Base-by-base conservation (phyloP, 2,113 vertebrate species). In the Myotis yumanensis region DNA sequence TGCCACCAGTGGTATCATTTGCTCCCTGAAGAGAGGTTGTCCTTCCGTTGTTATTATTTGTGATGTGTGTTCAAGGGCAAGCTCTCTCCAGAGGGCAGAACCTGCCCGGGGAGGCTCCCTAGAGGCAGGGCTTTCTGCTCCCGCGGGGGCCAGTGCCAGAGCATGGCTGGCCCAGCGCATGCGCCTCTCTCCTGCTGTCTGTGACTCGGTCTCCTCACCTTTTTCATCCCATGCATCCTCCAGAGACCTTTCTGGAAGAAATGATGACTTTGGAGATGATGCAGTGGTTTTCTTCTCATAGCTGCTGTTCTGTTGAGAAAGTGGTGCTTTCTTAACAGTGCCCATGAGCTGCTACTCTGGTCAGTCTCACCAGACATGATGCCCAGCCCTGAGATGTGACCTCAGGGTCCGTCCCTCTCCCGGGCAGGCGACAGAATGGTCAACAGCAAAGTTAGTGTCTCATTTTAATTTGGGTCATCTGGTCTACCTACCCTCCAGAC, bases 1-100 rank as follows among this genome's bases (percentile, higher is more conserved):
- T 72, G 17, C 64, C 14, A 0, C 59, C 75, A 7, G 59, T 2
- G 23, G 32, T 17, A 1, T 18, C 46, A 20, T 90, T 88, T 73
- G 92, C 84, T 84, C 52, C 88, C 88, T 12, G 76, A 73, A 64
- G 93, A 94, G 89, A 92, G 94, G 86, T 88, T 68, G 4, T 82
- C 93, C 82, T 92, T 85, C 72, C 7, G 62, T 93, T 35, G 11
- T 81, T 77, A 48, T 62, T 43, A 11, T 20, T 80, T 57, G 72
- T 69, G 5, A 52, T 48, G 22, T n/a, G 35, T 66, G 62, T 69
- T 59, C 68, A 37, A 86, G 82, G 88, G 35, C 43, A 64, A 57
- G 79, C 86, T 90, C 86, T 87, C 94, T 95, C 75, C 12, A 3
- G 91, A 94, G 91, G 77, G 91, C 85, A 54, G 30, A 77, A 30